Percentiles rank a stretch among this genome's conserved stretches.
Evolutionary conservation across 2,797 vertebrate species (phyloP).

Genomic region (Eospalax fontanierii): DNA sequence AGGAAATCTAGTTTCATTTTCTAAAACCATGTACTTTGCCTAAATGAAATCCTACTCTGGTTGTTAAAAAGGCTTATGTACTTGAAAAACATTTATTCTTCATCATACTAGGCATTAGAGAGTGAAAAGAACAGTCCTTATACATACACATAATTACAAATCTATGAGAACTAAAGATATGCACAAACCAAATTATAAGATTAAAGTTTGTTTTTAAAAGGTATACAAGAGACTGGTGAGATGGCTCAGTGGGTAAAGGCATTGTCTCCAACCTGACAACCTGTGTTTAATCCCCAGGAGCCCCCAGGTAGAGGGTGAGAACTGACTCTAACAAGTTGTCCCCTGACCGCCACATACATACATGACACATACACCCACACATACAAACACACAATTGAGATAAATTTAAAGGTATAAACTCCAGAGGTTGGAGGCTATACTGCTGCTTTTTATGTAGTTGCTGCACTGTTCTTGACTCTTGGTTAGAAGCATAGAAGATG

Average conservation of each 20-base stretch:
- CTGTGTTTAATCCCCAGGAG: background rate
- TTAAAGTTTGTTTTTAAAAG: background rate
- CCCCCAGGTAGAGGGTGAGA: background rate
- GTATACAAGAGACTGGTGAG: background rate
- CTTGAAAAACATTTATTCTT: background rate
- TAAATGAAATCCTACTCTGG: background rate
- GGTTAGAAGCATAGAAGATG: background rate
- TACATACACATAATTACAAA: background rate
- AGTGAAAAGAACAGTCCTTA: background rate
- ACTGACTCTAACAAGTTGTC: background rate
- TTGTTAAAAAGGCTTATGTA: background rate
- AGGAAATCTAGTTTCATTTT: background rate
- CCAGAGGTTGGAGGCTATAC: background rate
- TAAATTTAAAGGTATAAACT: background rate
- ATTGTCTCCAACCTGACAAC: background rate
- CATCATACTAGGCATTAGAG: background rate
- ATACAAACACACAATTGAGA: background rate
- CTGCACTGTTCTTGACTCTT: background rate
- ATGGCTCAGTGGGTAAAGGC: background rate
- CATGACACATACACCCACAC: background rate
- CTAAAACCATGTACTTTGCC: background rate
- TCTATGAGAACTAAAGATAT: background rate
- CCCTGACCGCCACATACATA: background rate
- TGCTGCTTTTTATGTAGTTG: background rate
- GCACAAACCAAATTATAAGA: background rate